Conservation (phyloP, 1,140 invertebrate species). For the Himalopsyche phryganea region DNA sequence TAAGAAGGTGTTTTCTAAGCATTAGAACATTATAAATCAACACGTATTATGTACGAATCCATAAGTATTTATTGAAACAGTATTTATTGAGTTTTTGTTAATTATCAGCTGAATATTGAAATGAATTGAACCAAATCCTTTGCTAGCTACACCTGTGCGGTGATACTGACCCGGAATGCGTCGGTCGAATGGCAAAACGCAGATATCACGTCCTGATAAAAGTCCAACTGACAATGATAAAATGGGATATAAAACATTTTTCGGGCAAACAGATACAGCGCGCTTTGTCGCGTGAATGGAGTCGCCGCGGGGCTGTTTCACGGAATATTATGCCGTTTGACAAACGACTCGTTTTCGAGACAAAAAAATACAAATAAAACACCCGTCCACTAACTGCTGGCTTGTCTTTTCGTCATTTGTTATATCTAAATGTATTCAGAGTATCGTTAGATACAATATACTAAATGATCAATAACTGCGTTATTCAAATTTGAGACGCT, state of each 20-base stretch:
- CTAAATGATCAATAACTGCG: too few species aligned
- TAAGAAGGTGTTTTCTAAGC: too few species aligned
- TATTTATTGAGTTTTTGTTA: too few species aligned
- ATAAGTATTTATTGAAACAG: too few species aligned
- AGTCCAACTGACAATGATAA: constrained; percentile 31
- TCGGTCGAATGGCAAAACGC: constrained; percentile 22
- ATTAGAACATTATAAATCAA: too few species aligned
- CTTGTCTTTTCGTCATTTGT: not conserved
- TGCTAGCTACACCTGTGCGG: not conserved
- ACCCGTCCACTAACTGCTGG: not conserved
- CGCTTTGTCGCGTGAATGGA: constrained; percentile 20
- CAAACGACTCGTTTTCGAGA: too few species aligned
- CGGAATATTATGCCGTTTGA: constrained; percentile 18
- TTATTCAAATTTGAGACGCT: too few species aligned
- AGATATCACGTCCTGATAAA: constrained; percentile 32
- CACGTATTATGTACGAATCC: too few species aligned
- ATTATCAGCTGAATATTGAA: too few species aligned
- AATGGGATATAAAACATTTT: constrained; percentile 29
- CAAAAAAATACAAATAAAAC: too few species aligned
- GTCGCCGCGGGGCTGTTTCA: constrained; percentile 31
- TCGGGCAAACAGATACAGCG: constrained; percentile 27
- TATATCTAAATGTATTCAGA: not conserved
- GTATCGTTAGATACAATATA: too few species aligned
- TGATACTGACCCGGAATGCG: constrained; percentile 10
- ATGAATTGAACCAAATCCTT: too few species aligned